These are phyloP conservation scores for Tupaia tana DNA, from an alignment of 2,113 vertebrate genomes.

Conservation along the genomic window DNA sequence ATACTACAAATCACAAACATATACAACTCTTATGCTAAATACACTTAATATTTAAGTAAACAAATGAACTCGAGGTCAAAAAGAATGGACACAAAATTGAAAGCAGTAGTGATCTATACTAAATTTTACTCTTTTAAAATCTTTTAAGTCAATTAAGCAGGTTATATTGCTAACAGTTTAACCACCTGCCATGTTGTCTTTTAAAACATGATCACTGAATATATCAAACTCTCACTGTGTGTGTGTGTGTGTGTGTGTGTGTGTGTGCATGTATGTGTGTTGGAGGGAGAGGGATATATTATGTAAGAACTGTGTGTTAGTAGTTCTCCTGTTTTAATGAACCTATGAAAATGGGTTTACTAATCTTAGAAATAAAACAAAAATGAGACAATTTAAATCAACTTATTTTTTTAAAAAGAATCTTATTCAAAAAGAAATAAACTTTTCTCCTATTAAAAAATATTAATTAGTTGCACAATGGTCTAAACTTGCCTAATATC, in stretches of 20 bases:
- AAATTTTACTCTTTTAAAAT: not conserved
- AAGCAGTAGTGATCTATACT: conserved; percentile 33
- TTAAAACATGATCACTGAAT: not conserved
- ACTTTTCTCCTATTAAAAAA: conserved; percentile 27
- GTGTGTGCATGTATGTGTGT: not conserved
- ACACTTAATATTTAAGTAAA: conserved; percentile 76
- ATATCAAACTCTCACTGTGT: not conserved
- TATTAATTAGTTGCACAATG: conserved; percentile 52
- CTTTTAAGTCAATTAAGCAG: conserved; percentile 59
- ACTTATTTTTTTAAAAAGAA: not conserved
- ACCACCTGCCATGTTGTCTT: conserved; percentile 46
- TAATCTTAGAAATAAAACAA: conserved; percentile 7
- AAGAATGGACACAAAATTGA: conserved; percentile 71
- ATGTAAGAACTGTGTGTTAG: not conserved
- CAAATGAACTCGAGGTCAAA: conserved; percentile 78
- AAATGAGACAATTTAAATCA: not conserved
- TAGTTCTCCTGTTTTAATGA: not conserved
- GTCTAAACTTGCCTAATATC: conserved; percentile 49
- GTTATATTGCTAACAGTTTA: conserved; percentile 36
- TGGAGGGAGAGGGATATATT: fast-evolving
- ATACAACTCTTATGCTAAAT: conserved; percentile 73
- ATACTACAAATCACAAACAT: conserved; percentile 78
- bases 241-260: not conserved
- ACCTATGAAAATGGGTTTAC: not conserved
- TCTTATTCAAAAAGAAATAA: not conserved